Conservation (phyloP, 1,140 invertebrate genomes). For the Drosophila ogumai region DNA sequence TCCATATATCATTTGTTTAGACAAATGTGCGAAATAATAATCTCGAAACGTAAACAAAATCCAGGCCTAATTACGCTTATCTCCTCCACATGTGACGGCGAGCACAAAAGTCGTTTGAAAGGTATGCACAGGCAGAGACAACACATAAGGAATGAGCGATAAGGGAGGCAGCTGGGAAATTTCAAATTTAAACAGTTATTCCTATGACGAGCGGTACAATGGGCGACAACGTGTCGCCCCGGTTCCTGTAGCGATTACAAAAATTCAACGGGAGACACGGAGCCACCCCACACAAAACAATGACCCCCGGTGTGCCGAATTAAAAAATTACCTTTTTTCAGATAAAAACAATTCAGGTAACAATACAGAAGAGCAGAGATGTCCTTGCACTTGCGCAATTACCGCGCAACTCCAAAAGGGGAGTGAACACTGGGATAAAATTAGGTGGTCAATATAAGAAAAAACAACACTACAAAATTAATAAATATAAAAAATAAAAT, state of each 20-base stretch:
- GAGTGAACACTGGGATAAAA: conserved; percentile 40
- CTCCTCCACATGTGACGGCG: conserved; percentile 29
- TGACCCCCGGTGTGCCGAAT: conserved; percentile 10
- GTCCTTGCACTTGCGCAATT: conserved; percentile 81
- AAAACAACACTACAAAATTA: not conserved
- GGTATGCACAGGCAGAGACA: conserved; percentile 50
- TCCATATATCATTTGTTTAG: conserved; percentile 21
- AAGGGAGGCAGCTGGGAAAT: conserved; percentile 49
- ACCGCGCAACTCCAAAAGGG: conserved; percentile 73
- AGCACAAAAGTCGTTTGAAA: conserved; percentile 72
- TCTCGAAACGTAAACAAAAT: conserved; percentile 36
- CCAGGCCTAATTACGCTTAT: conserved; percentile 55
- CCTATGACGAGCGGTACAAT: conserved; percentile 22
- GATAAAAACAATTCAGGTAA: conserved; percentile 30
- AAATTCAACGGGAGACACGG: conserved; percentile 12
- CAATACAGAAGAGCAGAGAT: conserved; percentile 32
- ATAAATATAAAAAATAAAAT: not conserved
- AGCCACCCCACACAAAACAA: conserved; percentile 53
- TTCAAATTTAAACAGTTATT: conserved; percentile 43
- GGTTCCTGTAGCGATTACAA: conserved; percentile 64
- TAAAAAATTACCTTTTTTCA: conserved; percentile 24
- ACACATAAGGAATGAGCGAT: conserved; percentile 40
- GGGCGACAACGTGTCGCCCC: conserved; percentile 44
- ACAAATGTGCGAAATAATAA: conserved; percentile 46
- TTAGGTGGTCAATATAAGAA: not conserved